Conservation (phyloP, 2,113 vertebrate genomes). For the Riparia riparia region DNA sequence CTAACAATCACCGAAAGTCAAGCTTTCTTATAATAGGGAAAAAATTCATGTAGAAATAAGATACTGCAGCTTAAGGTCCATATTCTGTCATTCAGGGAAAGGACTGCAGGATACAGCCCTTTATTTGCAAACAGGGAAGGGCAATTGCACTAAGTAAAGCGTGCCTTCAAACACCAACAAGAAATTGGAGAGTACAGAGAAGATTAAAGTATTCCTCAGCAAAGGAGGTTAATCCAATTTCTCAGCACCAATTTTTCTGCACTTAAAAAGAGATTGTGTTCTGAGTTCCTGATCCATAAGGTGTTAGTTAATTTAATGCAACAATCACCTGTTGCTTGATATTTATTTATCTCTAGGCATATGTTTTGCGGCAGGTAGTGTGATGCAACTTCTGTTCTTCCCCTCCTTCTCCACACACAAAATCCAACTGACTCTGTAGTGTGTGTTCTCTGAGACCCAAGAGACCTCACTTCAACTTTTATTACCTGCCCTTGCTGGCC, state of each 20-base stretch:
- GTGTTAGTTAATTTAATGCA: conserved; percentile 1
- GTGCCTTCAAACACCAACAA: not conserved
- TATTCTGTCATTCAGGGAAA: not conserved
- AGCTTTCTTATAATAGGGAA: not conserved
- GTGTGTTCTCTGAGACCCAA: not conserved
- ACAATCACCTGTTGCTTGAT: not conserved
- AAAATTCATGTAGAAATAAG: not conserved
- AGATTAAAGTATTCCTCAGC: conserved; percentile 36
- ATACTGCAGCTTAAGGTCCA: not conserved
- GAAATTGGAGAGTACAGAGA: conserved; percentile 8
- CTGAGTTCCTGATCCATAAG: conserved; percentile 5
- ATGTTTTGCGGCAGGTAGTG: not conserved
- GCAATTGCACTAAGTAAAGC: not conserved
- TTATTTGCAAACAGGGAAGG: conserved; percentile 51
- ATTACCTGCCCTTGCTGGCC: not conserved
- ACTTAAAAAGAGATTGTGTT: conserved; percentile 3
- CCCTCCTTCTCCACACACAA: not conserved
- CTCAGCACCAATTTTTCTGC: conserved; percentile 26
- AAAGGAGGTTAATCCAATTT: conserved; percentile 48
- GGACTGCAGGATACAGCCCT: not conserved
- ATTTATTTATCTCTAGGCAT: not conserved
- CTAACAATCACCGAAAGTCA: not conserved
- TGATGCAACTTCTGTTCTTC: not conserved
- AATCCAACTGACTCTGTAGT: not conserved
- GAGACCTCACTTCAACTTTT: not conserved